Percentiles rank a stretch among this genome's conserved stretches.
phyloP scores from a whole-genome alignment of 2,113 vertebrate genomes.

The Drymodes brunneopygia region DNA sequence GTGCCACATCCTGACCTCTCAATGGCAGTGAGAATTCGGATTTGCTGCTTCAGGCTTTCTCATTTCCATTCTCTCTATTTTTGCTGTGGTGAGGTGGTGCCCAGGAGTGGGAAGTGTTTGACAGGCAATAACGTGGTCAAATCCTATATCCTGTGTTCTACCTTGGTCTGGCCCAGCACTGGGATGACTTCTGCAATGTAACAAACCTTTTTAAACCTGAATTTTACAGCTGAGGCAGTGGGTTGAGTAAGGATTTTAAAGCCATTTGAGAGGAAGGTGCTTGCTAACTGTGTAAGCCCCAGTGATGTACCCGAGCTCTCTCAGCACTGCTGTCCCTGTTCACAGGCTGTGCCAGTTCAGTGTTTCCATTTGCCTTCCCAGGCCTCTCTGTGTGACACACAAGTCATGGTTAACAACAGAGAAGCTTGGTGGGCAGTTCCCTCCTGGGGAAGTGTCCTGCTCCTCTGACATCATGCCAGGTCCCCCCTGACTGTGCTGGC shows the following conservation, averaged over 20 bases:
- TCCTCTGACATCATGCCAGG: background rate
- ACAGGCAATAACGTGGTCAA: background rate
- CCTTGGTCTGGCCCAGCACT: background rate
- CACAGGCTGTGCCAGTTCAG: background rate
- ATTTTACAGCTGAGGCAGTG: background rate
- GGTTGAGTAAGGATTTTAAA: background rate
- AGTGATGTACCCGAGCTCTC: rapidly evolving
- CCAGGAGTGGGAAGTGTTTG: background rate
- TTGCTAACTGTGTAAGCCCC: background rate
- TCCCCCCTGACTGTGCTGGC: background rate
- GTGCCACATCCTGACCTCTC: background rate
- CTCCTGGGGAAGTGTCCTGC: constrained; percentile 10
- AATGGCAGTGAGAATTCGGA: background rate
- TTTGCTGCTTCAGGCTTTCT: background rate
- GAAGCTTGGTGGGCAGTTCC: background rate
- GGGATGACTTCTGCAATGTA: background rate
- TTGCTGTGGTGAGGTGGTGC: rapidly evolving
- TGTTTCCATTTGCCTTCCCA: background rate
- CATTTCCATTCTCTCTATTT: background rate
- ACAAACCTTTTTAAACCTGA: background rate
- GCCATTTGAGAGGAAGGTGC: background rate
- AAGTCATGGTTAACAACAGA: background rate
- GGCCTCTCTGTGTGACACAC: background rate
- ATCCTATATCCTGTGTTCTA: background rate
- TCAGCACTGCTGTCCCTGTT: background rate